Percentiles rank a stretch among this genome's conserved stretches.
phyloP scores from a whole-genome alignment of 53 echinoderm and acorn worm species.

The Zoroaster sp. region DNA sequence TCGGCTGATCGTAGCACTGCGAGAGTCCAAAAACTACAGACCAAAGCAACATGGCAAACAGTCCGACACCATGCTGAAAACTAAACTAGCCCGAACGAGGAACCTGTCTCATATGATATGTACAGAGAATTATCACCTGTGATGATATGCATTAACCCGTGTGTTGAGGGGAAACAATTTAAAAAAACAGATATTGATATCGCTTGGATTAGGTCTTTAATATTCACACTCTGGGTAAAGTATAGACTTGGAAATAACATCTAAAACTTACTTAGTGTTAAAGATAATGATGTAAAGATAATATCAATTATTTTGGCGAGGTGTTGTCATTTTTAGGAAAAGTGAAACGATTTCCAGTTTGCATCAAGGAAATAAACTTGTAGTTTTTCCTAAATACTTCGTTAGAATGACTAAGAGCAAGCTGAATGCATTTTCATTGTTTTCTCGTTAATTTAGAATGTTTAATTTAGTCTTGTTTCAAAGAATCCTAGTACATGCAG shows the following conservation, averaged over 20 bases:
- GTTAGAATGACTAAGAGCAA: too few relatives aligned
- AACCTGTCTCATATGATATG: background rate
- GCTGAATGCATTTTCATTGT: too few relatives aligned
- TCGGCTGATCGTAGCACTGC: background rate
- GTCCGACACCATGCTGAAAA: constrained; percentile 36
- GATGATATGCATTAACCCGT: background rate
- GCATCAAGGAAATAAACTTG: too few relatives aligned
- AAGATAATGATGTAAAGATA: too few relatives aligned
- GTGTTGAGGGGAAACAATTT: background rate
- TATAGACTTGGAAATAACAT: background rate
- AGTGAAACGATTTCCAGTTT: too few relatives aligned
- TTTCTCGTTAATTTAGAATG: too few relatives aligned
- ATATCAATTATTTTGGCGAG: too few relatives aligned
- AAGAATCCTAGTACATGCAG: too few relatives aligned
- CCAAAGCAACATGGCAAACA: background rate
- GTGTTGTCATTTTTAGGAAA: too few relatives aligned
- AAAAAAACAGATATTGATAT: background rate
- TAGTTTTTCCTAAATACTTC: too few relatives aligned
- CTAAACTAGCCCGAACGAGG: background rate
- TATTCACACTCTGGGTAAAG: background rate
- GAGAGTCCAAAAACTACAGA: constrained; percentile 6
- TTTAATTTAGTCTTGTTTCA: too few relatives aligned
- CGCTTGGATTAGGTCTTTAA: background rate
- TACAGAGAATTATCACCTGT: background rate
- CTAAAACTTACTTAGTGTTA: too few relatives aligned